A percentile compares a stretch with the other conserved stretches of the same genome.
Evolutionary conservation across 2,888 invertebrate genomes (phyloP).

Genomic region (Chesias legatella): DNA sequence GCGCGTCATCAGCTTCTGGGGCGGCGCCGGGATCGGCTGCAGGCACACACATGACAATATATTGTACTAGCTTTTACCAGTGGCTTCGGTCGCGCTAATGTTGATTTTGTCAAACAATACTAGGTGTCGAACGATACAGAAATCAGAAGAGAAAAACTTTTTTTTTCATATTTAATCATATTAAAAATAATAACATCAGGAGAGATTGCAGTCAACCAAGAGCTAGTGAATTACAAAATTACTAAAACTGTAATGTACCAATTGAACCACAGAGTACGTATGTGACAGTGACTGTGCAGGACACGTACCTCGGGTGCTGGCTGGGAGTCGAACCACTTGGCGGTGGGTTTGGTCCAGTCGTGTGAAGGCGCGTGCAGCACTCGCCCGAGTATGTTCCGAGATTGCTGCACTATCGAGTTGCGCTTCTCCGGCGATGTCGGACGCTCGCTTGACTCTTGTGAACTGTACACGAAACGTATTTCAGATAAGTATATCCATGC

Average conservation of each 20-base stretch:
- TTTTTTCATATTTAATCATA: too few relatives aligned
- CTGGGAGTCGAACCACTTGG: conserved; percentile 52
- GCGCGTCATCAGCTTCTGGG: conserved; percentile 87
- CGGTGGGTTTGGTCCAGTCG: conserved; percentile 36
- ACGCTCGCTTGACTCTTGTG: conserved; percentile 44
- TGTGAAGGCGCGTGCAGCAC: conserved; percentile 82
- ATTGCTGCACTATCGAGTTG: conserved; percentile 75
- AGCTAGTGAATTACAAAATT: too few relatives aligned
- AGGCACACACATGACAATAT: background rate
- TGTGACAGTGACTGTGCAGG: background rate
- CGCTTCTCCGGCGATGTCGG: conserved; percentile 78
- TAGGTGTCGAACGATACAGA: too few relatives aligned
- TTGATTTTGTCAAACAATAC: too few relatives aligned
- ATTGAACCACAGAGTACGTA: background rate
- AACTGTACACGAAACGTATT: conserved; percentile 25
- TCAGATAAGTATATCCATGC: too few relatives aligned
- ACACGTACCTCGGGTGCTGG: background rate
- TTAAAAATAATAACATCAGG: too few relatives aligned
- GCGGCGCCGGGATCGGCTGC: conserved; percentile 59
- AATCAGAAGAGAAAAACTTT: too few relatives aligned
- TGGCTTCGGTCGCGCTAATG: too few relatives aligned
- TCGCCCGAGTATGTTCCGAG: conserved; percentile 86
- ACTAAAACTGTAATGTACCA: too few relatives aligned
- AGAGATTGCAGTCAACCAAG: too few relatives aligned
- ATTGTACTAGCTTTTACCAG: too few relatives aligned